phyloP scores from a whole-genome alignment of 2,113 vertebrate species.

The Epinephelus fuscoguttatus region DNA sequence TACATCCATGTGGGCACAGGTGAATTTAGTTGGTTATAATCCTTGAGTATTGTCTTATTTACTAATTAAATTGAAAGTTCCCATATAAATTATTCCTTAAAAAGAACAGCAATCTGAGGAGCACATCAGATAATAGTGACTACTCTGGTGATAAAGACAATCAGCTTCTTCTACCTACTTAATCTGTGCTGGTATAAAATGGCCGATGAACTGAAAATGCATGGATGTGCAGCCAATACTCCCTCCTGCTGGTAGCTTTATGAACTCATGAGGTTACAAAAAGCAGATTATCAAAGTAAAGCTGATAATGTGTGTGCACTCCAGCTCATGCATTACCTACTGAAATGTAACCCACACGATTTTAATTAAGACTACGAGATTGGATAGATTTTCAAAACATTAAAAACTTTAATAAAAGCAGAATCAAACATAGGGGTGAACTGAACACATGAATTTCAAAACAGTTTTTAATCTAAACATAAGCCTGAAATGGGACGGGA shows the following conservation, averaged over 20 bases:
- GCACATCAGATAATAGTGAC: too few species aligned
- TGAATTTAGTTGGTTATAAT: too few species aligned
- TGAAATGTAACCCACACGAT: background rate
- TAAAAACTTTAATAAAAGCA: slow-evolving; percentile 85
- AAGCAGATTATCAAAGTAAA: background rate
- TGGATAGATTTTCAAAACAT: slow-evolving; percentile 76
- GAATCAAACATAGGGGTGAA: slow-evolving; percentile 75
- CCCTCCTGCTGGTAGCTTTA: slow-evolving; percentile 47
- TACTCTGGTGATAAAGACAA: background rate
- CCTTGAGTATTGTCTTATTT: too few species aligned
- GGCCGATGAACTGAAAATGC: slow-evolving; percentile 47
- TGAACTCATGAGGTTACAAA: background rate
- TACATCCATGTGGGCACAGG: background rate
- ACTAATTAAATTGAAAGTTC: background rate
- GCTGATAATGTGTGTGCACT: background rate
- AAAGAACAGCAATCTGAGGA: background rate
- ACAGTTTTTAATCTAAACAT: slow-evolving; percentile 70
- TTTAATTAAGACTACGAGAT: slow-evolving; percentile 56
- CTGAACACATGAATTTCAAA: slow-evolving; percentile 69
- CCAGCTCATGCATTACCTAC: background rate
- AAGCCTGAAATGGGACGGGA: slow-evolving; percentile 70
- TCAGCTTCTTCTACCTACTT: background rate
- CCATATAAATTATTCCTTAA: too few species aligned
- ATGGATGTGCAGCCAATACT: background rate
- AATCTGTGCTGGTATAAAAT: slow-evolving; percentile 49